Evolutionary conservation across 2,888 invertebrate genomes (phyloP), one percentile per base, ranked within the genome.

Genomic region (Netelia virgata): DNA sequence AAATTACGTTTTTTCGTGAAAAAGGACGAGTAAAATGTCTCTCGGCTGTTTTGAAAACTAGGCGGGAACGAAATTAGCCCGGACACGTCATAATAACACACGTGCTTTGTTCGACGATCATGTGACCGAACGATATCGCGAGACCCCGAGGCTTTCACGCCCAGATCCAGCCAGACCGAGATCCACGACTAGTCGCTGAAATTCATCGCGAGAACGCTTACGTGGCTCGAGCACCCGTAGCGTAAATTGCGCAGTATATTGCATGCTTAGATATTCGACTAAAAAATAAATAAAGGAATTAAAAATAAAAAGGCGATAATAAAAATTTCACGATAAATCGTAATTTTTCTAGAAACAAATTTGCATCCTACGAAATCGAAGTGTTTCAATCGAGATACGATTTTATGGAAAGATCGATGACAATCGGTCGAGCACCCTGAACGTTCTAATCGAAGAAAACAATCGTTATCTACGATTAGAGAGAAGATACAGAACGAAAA

Each of bases 71-170:
- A 28, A 14, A 69, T 75, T 64, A 11, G 36, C 41, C 18, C 59
- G 50, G 68, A 66, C 80, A 80, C 84, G 80, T 84, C 66, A 72
- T 63, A 50, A 72, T 57, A 50, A 50, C 47, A 55, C 80, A 59
- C 84, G 84, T 80, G 80, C 55, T 55, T 73, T 50, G 18, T 16
- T 43, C 36, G 41, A 63, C 66, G 68, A 72, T 81, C 72, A 68
- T 77, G 80, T 76, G 73, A 80, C 53, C 57, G 59, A 61, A 10
- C 53, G 41, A 16, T 11, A 76, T 68, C 64, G 50, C 43, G 23
- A 18, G 43, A 28, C 57, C 23, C 23, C 23, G 66, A 23, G 18
- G n/a, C 47, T 36, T 61, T 36, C 9, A 77, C 47, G 55, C 70
- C 76, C 57, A 47, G 76, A 76, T 64, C 64, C 36, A 5, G 11